Evolutionary conservation across 1,140 invertebrate genomes (phyloP), one percentile per base, ranked within the genome.

Genomic region (Drosophila tani): DNA sequence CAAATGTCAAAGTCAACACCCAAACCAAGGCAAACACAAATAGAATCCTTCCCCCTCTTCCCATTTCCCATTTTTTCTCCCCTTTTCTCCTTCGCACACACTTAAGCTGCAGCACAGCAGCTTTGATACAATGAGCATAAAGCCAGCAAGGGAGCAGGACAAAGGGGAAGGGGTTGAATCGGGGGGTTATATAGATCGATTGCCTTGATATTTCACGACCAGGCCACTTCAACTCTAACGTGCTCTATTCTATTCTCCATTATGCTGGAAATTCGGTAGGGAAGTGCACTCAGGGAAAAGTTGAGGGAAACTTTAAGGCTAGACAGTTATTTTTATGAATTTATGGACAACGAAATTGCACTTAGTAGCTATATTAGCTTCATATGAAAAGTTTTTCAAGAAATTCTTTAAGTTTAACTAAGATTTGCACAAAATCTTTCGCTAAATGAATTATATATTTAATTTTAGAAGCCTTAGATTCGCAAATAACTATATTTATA

Each of bases 1-100:
- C 85, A 88, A 88, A 88, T 88, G 85, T 90, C 85, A 88, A 88
- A 90, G 85, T 88, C 85, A 90, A 88, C 79, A 90, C 85, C 75
- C 66, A 75, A 81, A 79, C 68, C 85, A 88, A 78, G 68, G 70
- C 70, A 69, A 73, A 80, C 68, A 80, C 60, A 63, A 67, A 71
- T 68, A 51, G 45, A 45, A 73, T 49, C 70, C 55, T 45, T 47
- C 14, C 19, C 32, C 24, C 2, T 29, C 8, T 49, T 27, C 45
- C 27, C 27, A 29, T 29, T 29, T 29, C 21, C 21, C 21, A 24
- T 29, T 4, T 35, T 15, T 49, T 35, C 45, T 7, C 17, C 47
- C 21, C 12, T 38, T 66, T 27, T 55, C 19, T 62, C 40, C 63
- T 40, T 70, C 9, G 64, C 74, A 56, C 43, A 75, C 81, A 67